Evolutionary conservation across 2,888 invertebrate species (phyloP), one percentile per base, ranked within the genome.

Genomic region (Orthosia gracilis): DNA sequence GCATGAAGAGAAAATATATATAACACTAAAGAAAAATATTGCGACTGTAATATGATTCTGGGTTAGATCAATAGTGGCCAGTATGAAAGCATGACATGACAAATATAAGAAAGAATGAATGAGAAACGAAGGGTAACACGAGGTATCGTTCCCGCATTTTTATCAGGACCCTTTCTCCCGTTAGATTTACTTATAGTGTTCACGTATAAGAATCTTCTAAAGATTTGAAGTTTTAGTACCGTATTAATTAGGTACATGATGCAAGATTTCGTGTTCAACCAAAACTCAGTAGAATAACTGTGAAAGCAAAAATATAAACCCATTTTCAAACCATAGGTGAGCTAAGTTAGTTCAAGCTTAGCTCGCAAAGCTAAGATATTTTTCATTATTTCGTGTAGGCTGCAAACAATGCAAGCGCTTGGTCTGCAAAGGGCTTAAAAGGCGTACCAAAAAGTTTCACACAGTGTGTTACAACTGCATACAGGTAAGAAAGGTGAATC

Each of bases 401-500:
- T 31, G 31, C 31, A 31, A 31, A 31, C 9, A 1, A 40, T 40
- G 40, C 9, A 40, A 40, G 40, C 9, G 40, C 9, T 9, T 45
- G 59, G 40, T 59, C 7, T 61, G 3, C 21, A 21, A 15, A 15
- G 1, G 9, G 9, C 4, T 45, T 15, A 15, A 59, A 13, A 9
- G 1, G 40, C 9, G 40, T 40, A 54, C 21, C 18, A 52, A 49
- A 73, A 69, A 73, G 52, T 54, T 9, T 54, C 45, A 31, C 17
- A 23, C 31, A 75, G 75, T 76, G 65, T 80, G 66, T 62, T 68
- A 69, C 65, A 67, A 58, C 40, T 23, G 55, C 55, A n/a, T 55
- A 57, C 64, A 75, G 83, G 80, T 76, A 74, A 75, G 76, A 82
- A 87, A 73, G 59, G 54, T 70, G 85, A 87, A 88, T 88, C 88